Conservation (phyloP, 1,140 invertebrate species). For the Drosophila pallidifrons region DNA sequence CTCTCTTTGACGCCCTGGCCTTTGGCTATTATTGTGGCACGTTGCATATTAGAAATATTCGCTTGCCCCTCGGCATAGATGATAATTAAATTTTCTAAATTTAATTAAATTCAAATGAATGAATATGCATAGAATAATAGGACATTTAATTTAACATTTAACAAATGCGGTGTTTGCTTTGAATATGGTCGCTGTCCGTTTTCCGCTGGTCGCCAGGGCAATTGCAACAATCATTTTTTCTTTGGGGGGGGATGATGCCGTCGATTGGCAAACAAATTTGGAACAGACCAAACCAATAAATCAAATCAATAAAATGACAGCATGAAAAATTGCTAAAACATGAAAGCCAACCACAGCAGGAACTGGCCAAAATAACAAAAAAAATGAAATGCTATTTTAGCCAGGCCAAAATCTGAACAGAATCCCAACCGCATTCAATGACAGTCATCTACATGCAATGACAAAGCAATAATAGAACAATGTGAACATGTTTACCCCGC, state of each 20-base stretch:
- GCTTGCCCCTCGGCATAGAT: background rate
- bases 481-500: conserved; percentile 36
- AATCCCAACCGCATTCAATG: conserved; percentile 60
- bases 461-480: conserved; percentile 54
- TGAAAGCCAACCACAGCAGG: conserved; percentile 69
- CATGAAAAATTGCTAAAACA: conserved; percentile 72
- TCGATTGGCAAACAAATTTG: conserved; percentile 50
- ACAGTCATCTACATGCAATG: conserved; percentile 55
- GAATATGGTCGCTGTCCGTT: background rate
- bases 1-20: background rate
- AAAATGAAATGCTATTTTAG: conserved; percentile 32
- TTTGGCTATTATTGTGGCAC: background rate
- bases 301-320: conserved; percentile 78
- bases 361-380: conserved; percentile 32
- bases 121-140: conserved; percentile 17
- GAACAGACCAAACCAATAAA: conserved; percentile 67
- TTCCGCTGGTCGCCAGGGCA: background rate
- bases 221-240: conserved; percentile 28
- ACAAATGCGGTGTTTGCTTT: background rate
- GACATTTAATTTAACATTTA: conserved; percentile 9
- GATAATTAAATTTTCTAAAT: conserved; percentile 34
- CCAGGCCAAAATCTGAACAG: conserved; percentile 28
- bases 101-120: conserved; percentile 32
- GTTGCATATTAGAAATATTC: background rate
- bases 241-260: conserved; percentile 5